Conservation (phyloP, 2,888 invertebrate genomes). For the Netelia inedita region DNA sequence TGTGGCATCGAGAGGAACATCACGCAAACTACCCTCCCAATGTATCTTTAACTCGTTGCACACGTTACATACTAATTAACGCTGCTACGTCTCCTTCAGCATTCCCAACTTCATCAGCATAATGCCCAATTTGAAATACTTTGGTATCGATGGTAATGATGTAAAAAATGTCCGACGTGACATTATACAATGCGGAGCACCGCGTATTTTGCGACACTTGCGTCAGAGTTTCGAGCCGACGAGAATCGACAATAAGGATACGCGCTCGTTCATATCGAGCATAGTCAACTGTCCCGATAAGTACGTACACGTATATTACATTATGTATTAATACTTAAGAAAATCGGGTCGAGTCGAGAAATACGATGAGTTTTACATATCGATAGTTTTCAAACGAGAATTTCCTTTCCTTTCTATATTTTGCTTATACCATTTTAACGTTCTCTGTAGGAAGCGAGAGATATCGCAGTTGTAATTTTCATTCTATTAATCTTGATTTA, state of each 20-base stretch:
- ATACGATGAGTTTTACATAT: not conserved
- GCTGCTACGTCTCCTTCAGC: constrained; percentile 81
- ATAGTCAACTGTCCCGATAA: constrained; percentile 86
- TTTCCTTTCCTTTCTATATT: not conserved
- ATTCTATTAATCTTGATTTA: too few species aligned
- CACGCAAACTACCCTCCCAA: too few species aligned
- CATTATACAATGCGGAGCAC: constrained; percentile 94
- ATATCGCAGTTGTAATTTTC: too few species aligned
- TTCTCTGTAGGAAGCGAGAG: too few species aligned
- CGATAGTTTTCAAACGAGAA: not conserved
- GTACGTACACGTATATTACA: constrained; percentile 81
- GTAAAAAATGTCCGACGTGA: constrained; percentile 93
- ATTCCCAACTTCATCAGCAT: constrained; percentile 90
- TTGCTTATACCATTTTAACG: not conserved
- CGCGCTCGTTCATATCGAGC: constrained; percentile 78
- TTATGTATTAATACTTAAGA: not conserved
- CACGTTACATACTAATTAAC: constrained; percentile 9
- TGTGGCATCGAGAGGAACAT: too few species aligned
- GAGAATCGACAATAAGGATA: constrained; percentile 82
- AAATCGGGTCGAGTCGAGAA: not conserved
- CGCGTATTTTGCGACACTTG: constrained; percentile 91
- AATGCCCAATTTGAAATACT: constrained; percentile 92
- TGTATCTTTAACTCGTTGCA: constrained; percentile 12
- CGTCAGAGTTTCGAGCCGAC: constrained; percentile 88
- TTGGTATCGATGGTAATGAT: constrained; percentile 95